Evolutionary conservation across 2,888 invertebrate species (phyloP).

Genomic region (Lypha dubia): DNA sequence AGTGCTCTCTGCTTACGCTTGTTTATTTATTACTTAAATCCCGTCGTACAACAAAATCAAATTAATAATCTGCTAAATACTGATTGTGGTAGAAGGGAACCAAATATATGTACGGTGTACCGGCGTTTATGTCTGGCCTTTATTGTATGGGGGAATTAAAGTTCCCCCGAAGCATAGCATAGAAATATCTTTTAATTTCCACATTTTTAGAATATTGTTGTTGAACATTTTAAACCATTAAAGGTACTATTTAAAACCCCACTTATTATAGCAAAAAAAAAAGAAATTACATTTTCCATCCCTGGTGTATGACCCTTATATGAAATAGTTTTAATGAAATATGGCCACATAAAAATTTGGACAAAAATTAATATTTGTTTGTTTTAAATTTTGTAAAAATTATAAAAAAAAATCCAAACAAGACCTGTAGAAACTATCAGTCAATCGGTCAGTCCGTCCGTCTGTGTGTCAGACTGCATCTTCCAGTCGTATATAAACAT

Average conservation of each 20-base stretch:
- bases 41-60: not conserved
- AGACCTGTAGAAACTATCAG: not conserved
- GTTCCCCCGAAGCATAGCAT: no score
- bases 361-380: constrained; percentile 37
- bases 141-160: no score
- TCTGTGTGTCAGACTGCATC: not conserved
- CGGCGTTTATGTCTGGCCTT: no score
- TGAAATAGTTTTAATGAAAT: constrained; percentile 30
- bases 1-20: not conserved
- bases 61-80: no score
- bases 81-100: no score
- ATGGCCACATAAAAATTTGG: constrained; percentile 15
- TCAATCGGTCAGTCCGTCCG: not conserved
- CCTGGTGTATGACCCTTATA: not conserved
- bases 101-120: no score
- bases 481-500: constrained; percentile 28
- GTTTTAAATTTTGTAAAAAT: constrained; percentile 26
- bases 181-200: no score
- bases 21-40: not conserved
- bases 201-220: no score
- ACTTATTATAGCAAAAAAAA: no score
- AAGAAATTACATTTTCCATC: not conserved
- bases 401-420: constrained; percentile 24
- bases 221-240: no score
- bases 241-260: no score